phyloP scores from a whole-genome alignment of 2,113 vertebrate species.

The Crotophaga sulcirostris region DNA sequence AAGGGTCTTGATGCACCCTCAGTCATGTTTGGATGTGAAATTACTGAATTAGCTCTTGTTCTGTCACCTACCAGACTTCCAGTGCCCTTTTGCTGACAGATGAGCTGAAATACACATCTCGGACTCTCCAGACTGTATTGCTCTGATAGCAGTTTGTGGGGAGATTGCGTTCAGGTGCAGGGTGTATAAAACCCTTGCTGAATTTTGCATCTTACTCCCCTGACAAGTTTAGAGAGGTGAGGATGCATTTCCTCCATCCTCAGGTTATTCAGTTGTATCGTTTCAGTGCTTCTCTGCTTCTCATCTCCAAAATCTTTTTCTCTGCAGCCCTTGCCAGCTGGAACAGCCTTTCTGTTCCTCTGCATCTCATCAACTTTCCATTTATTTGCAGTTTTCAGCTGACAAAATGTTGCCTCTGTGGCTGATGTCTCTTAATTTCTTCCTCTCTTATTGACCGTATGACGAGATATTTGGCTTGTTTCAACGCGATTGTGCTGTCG shows the following conservation, averaged over 20 bases:
- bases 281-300: neutral
- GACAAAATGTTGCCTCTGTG: neutral
- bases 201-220: neutral
- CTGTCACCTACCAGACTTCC: neutral
- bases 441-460: neutral
- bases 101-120: neutral
- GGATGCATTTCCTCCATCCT: neutral
- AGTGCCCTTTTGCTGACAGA: neutral
- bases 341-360: neutral
- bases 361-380: neutral
- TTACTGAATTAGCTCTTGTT: neutral
- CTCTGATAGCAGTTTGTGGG: neutral
- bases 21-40: neutral
- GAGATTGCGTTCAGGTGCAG: neutral
- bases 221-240: neutral
- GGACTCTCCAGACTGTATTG: neutral
- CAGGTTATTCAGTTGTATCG: neutral
- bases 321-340: neutral
- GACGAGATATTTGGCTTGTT: neutral
- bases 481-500: accelerated
- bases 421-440: neutral
- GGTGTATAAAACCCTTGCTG: neutral
- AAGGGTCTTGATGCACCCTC: neutral
- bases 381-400: neutral
- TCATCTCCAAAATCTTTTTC: neutral